Percentiles rank a stretch among this genome's conserved stretches.
Conservation (phyloP, 2,888 invertebrate genomes). For the Eustalomyia histrio region DNA sequence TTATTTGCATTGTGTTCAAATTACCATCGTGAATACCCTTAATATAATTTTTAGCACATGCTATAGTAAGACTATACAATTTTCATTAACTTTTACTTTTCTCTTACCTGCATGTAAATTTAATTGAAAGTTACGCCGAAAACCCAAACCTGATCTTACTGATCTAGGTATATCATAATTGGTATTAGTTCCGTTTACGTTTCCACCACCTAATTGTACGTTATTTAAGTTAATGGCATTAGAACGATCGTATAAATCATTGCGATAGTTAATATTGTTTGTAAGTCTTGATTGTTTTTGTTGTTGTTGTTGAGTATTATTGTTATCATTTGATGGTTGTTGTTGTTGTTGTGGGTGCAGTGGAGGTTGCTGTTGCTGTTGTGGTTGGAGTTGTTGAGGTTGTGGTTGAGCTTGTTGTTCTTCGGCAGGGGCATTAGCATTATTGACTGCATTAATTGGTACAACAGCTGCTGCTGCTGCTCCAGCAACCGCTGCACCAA, state of each 20-base stretch:
- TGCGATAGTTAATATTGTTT: conserved; percentile 76
- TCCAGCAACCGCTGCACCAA: conserved; percentile 67
- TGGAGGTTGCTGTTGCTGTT: conserved; percentile 65
- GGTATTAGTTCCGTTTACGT: conserved; percentile 1
- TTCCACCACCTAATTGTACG: conserved; percentile 41
- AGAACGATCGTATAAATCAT: conserved; percentile 79
- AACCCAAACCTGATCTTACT: conserved; percentile 77
- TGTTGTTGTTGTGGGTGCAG: conserved; percentile 41
- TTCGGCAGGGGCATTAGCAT: conserved; percentile 71
- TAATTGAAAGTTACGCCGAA: conserved; percentile 78
- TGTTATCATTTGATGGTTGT: conserved; percentile 39
- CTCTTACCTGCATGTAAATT: conserved; percentile 76
- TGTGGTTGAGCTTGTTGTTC: conserved; percentile 60
- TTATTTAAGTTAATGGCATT: conserved; percentile 65
- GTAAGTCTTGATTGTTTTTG: conserved; percentile 52
- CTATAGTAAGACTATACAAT: no score
- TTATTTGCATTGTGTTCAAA: no score
- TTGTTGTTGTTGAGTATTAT: conserved; percentile 62
- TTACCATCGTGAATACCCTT: no score
- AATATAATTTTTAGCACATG: no score
- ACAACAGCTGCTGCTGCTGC: conserved; percentile 68
- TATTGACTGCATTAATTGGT: conserved; percentile 74
- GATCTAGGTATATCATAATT: conserved; percentile 78
- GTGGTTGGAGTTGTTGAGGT: conserved; percentile 39
- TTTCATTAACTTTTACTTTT: not conserved